A percentile compares a stretch with the other conserved stretches of the same genome.
Conservation (phyloP, 2,888 invertebrate species). For the Plagodis dolabraria region DNA sequence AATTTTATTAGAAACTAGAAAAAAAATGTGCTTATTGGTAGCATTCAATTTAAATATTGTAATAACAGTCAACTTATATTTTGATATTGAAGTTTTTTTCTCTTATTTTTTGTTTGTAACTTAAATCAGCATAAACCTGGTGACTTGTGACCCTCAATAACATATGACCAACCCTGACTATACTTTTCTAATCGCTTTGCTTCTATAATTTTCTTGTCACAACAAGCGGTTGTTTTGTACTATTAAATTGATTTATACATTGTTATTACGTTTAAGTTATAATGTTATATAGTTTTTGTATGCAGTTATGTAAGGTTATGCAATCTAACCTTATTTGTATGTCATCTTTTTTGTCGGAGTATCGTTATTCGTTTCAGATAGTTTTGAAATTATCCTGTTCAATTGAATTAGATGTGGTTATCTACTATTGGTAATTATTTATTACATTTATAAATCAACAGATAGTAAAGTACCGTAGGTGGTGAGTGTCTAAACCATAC, state of each 20-base stretch:
- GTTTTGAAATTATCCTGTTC: constrained; percentile 9
- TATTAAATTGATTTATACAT: constrained; percentile 35
- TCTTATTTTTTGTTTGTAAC: too few species aligned
- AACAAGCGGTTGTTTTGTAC: constrained; percentile 25
- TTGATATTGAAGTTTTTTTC: too few species aligned
- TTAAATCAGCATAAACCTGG: background rate
- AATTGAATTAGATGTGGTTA: too few species aligned
- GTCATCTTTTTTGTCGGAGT: constrained; percentile 17
- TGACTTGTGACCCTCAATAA: constrained; percentile 3
- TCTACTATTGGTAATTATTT: too few species aligned
- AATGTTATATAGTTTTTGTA: constrained; percentile 28
- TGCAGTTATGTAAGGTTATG: constrained; percentile 27
- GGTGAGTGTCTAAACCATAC: too few species aligned
- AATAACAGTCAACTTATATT: too few species aligned
- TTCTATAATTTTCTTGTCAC: constrained; percentile 37
- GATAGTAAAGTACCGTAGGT: too few species aligned
- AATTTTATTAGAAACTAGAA: too few species aligned
- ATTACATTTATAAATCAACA: too few species aligned
- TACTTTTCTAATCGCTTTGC: constrained; percentile 25
- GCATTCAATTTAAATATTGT: too few species aligned
- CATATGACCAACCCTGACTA: background rate
- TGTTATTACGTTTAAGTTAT: constrained; percentile 24
- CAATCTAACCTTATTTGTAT: constrained; percentile 19
- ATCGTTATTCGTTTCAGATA: constrained; percentile 1
- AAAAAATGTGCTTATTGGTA: too few species aligned